These are phyloP conservation scores for Pao palembangensis DNA, from an alignment of 2,113 vertebrate genomes.

Conservation along the genomic window DNA sequence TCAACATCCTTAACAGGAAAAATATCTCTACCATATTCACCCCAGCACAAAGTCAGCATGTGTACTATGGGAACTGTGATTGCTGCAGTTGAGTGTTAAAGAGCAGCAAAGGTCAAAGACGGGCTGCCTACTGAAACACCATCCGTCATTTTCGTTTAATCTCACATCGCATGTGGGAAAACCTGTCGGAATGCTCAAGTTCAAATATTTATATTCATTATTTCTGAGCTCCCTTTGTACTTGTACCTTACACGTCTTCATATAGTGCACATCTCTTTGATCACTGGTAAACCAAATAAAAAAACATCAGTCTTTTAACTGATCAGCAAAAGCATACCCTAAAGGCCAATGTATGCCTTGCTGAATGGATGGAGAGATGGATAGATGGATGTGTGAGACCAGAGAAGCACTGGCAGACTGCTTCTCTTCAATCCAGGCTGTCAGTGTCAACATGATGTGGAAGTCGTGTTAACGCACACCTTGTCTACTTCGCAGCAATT, in stretches of 20 bases:
- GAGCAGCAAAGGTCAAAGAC: conserved; percentile 41
- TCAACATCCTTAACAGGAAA: conserved; percentile 2
- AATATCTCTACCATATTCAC: conserved; percentile 6
- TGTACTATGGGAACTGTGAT: background rate
- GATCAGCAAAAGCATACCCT: background rate
- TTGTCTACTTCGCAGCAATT: conserved; percentile 3
- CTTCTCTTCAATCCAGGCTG: conserved; percentile 47
- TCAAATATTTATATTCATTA: conserved; percentile 41
- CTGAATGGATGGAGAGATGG: conserved; percentile 12
- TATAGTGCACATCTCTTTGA: conserved; percentile 6
- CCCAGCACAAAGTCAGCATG: conserved; percentile 14
- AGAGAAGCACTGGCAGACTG: conserved; percentile 32
- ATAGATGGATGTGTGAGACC: conserved; percentile 31
- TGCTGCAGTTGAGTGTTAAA: conserved; percentile 11
- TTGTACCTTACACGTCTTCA: conserved; percentile 36
- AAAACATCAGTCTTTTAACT: background rate
- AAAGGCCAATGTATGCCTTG: too few species aligned
- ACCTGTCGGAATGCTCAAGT: conserved; percentile 22
- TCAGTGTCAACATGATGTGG: conserved; percentile 43
- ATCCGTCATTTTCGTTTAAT: conserved; percentile 45
- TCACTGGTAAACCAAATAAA: conserved; percentile 12
- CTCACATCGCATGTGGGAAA: conserved; percentile 29
- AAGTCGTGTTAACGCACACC: conserved; percentile 39
- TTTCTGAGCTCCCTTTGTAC: conserved; percentile 34
- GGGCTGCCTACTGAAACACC: conserved; percentile 24